These are phyloP conservation scores for Sebastes schlegelii DNA, from an alignment of 2,113 vertebrate species.

Conservation along the genomic window DNA sequence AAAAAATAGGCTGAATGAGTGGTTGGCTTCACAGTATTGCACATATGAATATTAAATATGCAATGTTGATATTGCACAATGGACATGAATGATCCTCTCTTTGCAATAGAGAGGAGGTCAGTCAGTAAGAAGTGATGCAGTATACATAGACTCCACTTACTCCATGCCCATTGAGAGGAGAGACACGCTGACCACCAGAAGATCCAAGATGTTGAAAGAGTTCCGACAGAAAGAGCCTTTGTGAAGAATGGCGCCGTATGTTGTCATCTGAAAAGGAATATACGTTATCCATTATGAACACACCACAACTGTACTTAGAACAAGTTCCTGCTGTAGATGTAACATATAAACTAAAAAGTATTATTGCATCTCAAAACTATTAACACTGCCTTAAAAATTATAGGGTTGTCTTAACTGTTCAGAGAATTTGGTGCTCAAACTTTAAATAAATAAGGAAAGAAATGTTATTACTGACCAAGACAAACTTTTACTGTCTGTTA, in stretches of 20 bases:
- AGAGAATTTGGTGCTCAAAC: too few species aligned
- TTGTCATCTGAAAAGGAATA: constrained; percentile 87
- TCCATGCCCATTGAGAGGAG: constrained; percentile 93
- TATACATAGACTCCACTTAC: constrained; percentile 80
- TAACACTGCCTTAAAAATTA: too few species aligned
- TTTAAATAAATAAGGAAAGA: too few species aligned
- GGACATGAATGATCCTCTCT: not conserved
- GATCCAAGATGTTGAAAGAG: constrained; percentile 94
- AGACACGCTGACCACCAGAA: constrained; percentile 93
- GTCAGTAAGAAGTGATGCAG: not conserved
- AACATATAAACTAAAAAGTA: too few species aligned
- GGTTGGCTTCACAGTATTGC: too few species aligned
- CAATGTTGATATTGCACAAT: too few species aligned
- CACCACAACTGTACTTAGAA: not conserved
- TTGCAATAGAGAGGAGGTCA: not conserved
- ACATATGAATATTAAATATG: too few species aligned
- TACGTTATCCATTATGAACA: not conserved
- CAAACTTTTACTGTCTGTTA: too few species aligned
- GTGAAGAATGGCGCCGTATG: constrained; percentile 94
- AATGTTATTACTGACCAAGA: too few species aligned
- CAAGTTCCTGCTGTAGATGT: not conserved
- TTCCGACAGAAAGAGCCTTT: constrained; percentile 97
- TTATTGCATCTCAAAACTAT: too few species aligned
- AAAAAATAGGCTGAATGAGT: too few species aligned
- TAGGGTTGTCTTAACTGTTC: too few species aligned